Evolutionary conservation across 2,113 vertebrate species (phyloP).

Genomic region (Balaenoptera acutorostrata): DNA sequence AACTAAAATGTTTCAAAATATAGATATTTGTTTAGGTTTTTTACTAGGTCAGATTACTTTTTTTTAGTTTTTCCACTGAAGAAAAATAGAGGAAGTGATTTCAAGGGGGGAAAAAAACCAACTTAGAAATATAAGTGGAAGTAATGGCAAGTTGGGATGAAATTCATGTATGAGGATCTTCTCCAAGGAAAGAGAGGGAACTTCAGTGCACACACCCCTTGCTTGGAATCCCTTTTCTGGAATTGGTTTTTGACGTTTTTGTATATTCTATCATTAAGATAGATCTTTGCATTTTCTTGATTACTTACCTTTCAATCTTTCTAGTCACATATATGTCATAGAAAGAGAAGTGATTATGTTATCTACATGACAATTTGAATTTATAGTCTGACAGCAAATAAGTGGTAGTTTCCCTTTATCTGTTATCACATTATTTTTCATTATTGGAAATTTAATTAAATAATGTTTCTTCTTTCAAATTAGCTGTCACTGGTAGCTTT

Average conservation of each 20-base stretch:
- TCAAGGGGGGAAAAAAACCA: neutral
- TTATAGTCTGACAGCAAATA: neutral
- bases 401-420: neutral
- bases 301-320: neutral
- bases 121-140: neutral
- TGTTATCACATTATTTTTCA: neutral
- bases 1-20: neutral
- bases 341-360: neutral
- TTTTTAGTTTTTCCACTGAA: neutral
- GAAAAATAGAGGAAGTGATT: neutral
- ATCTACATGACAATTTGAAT: neutral
- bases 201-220: fast-evolving
- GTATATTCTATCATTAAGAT: neutral
- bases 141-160: neutral
- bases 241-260: neutral
- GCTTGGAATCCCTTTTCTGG: neutral
- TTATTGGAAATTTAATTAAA: conserved; percentile 47
- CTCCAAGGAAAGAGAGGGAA: neutral
- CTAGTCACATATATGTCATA: neutral
- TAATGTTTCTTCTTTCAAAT: neutral
- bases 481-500: neutral
- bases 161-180: neutral
- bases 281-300: neutral
- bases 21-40: neutral
- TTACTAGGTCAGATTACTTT: neutral